Base-by-base conservation (phyloP, 2,888 invertebrate species). In the Chaetogeoica ovagalla region DNA sequence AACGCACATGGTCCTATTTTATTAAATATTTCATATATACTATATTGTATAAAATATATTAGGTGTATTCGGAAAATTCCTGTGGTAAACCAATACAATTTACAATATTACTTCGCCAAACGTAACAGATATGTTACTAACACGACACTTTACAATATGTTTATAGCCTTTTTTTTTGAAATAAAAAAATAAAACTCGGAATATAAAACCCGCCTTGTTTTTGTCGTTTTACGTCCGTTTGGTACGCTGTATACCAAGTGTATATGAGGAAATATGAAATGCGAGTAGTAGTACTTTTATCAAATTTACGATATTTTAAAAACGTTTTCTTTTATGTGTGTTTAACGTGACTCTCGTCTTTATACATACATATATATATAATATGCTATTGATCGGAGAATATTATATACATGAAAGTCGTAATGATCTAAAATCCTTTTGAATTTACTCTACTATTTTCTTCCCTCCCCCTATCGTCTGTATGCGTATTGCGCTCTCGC, bases 111-210 rank as follows among this genome's bases (percentile, higher is more conserved):
- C 60, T 62, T 13, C 23, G 21, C 43, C 30, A 43, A 43, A 43
- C 43, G 7, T 72, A 72, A 72, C 23, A 60, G 39, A 72, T 72
- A 71, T 59, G 39, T 43, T 59, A 71, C 71, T 39, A 21, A 43
- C 59, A 39, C 39, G 21, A 59, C 39, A 21, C 57, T 71, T 59
- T 37, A 57, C 17, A 59, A 30, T 30, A 30, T 30, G 30, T 43
- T 59, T 43, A 43, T 59, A 1, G 43, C 71, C 17, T 59, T 71
- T 71, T n/a, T n/a, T 59, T 71, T 37, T 43, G 4, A 43, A 59
- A 71, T 39, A 59, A 59, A 59, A 52, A 30, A 48, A 13, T 52
- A 52, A 52, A 62, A 37, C 3, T 48, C 23, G 30, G 48, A 62
- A 23, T 30, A 72, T 52, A 52, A 62, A 52, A 62, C 39, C 39